Evolutionary conservation across 2,113 vertebrate species (phyloP).

Genomic region (Synodontis membranacea): DNA sequence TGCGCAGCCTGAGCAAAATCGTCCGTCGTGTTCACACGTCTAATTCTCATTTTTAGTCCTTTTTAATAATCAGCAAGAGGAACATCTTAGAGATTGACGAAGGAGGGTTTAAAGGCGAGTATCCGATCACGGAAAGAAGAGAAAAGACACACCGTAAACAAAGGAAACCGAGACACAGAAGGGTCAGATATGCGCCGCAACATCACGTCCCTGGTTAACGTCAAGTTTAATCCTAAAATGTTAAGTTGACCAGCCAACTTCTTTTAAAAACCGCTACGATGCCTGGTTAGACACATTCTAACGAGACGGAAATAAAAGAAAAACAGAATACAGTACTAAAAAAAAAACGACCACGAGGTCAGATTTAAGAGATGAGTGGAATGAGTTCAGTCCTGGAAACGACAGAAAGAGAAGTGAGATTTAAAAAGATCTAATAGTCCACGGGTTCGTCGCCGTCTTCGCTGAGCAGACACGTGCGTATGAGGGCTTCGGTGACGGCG

Average conservation of each 20-base stretch:
- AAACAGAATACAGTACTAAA: slow-evolving; percentile 58
- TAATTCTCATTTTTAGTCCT: slow-evolving; percentile 44
- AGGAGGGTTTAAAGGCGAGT: slow-evolving; percentile 54
- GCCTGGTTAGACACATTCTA: slow-evolving; percentile 44
- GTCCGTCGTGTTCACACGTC: slow-evolving; percentile 59
- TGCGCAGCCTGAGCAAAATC: slow-evolving; percentile 62
- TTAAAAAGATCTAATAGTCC: slow-evolving; percentile 76
- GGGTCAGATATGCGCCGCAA: slow-evolving; percentile 15
- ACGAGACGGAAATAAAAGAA: slow-evolving; percentile 32
- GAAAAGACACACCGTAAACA: not conserved
- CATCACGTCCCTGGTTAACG: not conserved
- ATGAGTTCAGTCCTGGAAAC: slow-evolving; percentile 55
- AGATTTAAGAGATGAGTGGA: not conserved
- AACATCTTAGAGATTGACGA: not conserved
- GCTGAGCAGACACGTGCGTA: slow-evolving; percentile 87
- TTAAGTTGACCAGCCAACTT: slow-evolving; percentile 35
- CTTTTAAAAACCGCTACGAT: not conserved
- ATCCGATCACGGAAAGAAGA: slow-evolving; percentile 50
- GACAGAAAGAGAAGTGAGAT: not conserved
- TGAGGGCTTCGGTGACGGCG: slow-evolving; percentile 85
- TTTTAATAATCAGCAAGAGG: not conserved
- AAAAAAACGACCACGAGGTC: no score
- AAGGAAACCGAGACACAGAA: no score
- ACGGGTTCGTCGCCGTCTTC: slow-evolving; percentile 85
- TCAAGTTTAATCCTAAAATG: not conserved